Conservation (phyloP, 2,797 vertebrate genomes). For the Avahi laniger region DNA sequence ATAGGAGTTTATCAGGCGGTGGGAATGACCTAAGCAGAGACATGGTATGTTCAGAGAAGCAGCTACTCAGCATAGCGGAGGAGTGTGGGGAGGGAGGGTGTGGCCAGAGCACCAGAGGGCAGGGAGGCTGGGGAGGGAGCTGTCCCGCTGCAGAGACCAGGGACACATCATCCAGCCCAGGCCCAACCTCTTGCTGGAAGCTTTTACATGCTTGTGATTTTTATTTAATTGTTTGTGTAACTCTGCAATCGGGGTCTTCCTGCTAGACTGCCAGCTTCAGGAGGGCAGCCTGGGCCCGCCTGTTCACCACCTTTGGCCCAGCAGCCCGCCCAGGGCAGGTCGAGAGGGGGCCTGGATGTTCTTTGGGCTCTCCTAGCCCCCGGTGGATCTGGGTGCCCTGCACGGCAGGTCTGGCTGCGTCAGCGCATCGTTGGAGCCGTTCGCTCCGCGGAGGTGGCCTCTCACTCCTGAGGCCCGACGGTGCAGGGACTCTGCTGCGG, state of each 20-base stretch:
- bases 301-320: not conserved
- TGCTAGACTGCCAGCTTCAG: not conserved
- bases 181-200: not conserved
- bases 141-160: not conserved
- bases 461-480: constrained; percentile 77
- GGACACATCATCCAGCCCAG: no score
- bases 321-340: not conserved
- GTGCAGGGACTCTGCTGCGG: constrained; percentile 76
- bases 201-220: not conserved
- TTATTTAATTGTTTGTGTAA: not conserved
- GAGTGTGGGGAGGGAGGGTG: not conserved
- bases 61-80: accelerated
- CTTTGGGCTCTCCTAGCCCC: not conserved
- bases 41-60: not conserved
- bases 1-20: not conserved
- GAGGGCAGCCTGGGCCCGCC: accelerated
- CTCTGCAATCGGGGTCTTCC: not conserved
- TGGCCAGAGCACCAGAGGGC: not conserved
- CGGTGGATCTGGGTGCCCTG: no score
- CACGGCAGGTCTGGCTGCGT: not conserved
- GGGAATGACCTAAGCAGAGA: not conserved
- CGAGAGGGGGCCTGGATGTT: not conserved
- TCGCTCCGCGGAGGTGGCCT: constrained; percentile 70
- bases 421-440: constrained; percentile 73
- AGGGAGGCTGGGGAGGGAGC: not conserved